Percentiles rank a stretch among this genome's conserved stretches.
Conservation (phyloP, 2,113 vertebrate genomes). For the Rafetus swinhoei region DNA sequence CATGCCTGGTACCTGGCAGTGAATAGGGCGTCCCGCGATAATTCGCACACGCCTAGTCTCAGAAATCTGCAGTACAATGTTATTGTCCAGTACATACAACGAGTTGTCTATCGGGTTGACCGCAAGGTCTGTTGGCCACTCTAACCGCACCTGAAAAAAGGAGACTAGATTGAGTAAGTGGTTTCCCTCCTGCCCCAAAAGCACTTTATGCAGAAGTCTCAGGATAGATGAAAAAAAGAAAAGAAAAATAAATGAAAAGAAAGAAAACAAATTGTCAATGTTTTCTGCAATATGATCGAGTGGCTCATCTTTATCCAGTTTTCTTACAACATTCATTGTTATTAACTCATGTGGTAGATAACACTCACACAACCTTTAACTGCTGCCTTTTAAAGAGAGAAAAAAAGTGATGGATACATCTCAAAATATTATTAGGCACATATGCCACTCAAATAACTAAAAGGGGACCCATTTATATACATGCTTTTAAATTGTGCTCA, state of each 20-base stretch:
- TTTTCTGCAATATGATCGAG: not conserved
- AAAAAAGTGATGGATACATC: not conserved
- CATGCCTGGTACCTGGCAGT: slow-evolving; percentile 95
- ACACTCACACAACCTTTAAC: not conserved
- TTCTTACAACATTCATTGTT: not conserved
- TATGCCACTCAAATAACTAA: not conserved
- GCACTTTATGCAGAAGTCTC: not conserved
- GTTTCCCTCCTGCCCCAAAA: not conserved
- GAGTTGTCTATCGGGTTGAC: slow-evolving; percentile 97
- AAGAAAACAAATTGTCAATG: not conserved
- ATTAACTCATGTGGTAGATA: not conserved
- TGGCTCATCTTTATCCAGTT: not conserved
- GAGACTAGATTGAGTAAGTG: slow-evolving; percentile 8
- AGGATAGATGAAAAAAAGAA: not conserved
- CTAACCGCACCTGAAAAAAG: slow-evolving; percentile 89
- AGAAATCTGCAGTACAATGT: slow-evolving; percentile 96
- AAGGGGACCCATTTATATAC: not conserved
- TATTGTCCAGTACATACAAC: slow-evolving; percentile 96
- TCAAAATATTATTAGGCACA: not conserved
- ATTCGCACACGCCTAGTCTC: slow-evolving; percentile 91
- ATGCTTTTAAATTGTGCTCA: not conserved
- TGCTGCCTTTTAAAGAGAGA: not conserved
- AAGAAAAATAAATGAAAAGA: too few species aligned
- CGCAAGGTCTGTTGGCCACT: slow-evolving; percentile 96
- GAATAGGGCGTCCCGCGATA: slow-evolving; percentile 94